Conservation (phyloP, 2,888 invertebrate species). For the Nomada ruficornis region DNA sequence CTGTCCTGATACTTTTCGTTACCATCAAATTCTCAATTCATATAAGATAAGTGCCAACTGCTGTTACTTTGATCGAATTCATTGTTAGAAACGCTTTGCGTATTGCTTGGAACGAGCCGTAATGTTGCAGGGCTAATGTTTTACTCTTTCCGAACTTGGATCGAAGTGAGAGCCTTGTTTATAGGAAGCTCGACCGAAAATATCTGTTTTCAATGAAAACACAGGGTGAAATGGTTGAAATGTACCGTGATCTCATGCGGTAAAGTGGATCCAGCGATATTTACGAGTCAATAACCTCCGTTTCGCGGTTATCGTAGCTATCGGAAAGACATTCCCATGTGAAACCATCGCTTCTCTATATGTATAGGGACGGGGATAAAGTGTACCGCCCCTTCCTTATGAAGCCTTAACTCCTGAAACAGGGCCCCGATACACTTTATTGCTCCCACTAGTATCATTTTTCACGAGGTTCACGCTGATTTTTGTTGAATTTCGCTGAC, state of each 20-base stretch:
- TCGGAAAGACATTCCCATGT: slow-evolving; percentile 29
- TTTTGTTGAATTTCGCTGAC: background rate
- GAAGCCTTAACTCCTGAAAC: slow-evolving; percentile 22
- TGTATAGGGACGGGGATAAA: background rate
- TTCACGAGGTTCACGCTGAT: background rate
- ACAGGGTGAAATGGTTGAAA: background rate
- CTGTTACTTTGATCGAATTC: no score
- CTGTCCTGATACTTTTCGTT: no score
- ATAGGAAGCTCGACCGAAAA: background rate
- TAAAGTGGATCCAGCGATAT: slow-evolving; percentile 7
- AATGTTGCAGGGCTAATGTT: no score
- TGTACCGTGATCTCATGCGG: background rate
- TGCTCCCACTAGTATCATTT: background rate
- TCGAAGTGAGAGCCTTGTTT: no score
- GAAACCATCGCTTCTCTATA: background rate
- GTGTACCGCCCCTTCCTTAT: slow-evolving; percentile 21
- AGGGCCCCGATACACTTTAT: slow-evolving; percentile 19
- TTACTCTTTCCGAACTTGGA: no score
- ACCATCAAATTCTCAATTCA: no score
- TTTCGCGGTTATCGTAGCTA: slow-evolving; percentile 18
- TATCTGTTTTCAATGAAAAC: no score
- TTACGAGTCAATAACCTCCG: slow-evolving; percentile 12
- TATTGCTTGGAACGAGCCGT: no score
- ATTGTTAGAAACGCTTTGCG: no score
- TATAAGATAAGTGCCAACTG: no score